Base-by-base conservation (phyloP, 2,797 vertebrate species). In the Sebastes variabilis region DNA sequence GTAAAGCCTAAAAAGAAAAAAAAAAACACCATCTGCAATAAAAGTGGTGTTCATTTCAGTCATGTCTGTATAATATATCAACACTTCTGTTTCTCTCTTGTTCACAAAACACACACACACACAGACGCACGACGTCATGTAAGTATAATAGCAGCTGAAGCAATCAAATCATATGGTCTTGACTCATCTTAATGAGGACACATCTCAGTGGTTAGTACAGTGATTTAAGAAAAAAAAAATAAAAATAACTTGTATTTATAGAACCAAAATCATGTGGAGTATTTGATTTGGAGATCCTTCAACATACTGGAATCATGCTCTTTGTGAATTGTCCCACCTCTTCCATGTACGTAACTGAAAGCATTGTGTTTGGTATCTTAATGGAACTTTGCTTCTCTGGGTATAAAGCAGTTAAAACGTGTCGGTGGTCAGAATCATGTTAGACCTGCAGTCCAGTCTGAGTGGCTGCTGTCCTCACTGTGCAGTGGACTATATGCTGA, bases 31-130 rank as follows among this genome's bases (percentile, higher is more conserved):
- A 95, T 88, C 94, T 96, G 95, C 95, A 96, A 93, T 96, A 95
- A 95, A 70, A 96, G 92, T 94, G 95, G 96, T 96, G 96, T 97
- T 96, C 60, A 88, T 96, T 95, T 97, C 96, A 95, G 95, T 97
- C 95, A 92, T 95, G 95, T 96, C 96, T 97, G 97, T 98, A 96
- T 95, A 94, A 95, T 96, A 96, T 96, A 96, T 95, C 94, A 95
- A 96, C 96, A 95, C 86, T 80, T 92, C 92, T 95, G 72, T 92
- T 88, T 91, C 61, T 94, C 87, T 93, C 87, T 88, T 46, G 71
- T 87, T 85, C 89, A 80, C 81, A 68, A 76, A 38, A 38, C 36
- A 84, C 36, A 36, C 32, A 84, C 70, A 69, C 59, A 68, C 55
- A 75, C 68, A 46, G n/a, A 87, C 70, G 76, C 88, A 87, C 87